Conservation (phyloP, 2,113 vertebrate species). For the Prinia subflava region DNA sequence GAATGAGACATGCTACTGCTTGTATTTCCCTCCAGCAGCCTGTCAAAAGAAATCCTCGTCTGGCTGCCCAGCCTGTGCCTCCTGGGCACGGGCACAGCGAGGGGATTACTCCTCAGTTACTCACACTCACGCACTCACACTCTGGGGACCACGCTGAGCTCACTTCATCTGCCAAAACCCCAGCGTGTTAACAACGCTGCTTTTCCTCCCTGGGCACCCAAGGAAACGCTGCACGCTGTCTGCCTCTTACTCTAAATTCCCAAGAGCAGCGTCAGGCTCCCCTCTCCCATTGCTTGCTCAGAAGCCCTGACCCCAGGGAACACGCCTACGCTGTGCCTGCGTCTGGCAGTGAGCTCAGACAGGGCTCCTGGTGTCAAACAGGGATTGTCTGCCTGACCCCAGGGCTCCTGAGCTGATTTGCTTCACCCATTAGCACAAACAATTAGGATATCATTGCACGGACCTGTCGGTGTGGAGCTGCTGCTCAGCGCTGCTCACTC, state of each 20-base stretch:
- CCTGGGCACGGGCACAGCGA: background rate
- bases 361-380: background rate
- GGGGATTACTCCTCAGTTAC: background rate
- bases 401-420: background rate
- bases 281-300: background rate
- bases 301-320: background rate
- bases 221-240: background rate
- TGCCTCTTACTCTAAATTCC: background rate
- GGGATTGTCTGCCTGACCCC: background rate
- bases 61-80: background rate
- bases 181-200: background rate
- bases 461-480: background rate
- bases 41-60: constrained; percentile 54
- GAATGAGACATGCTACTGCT: background rate
- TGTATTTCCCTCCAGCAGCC: constrained; percentile 21
- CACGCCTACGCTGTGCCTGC: accelerated
- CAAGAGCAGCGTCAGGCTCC: background rate
- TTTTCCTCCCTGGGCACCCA: background rate
- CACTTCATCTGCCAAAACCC: background rate
- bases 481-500: background rate
- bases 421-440: background rate
- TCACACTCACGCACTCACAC: background rate
- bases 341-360: background rate
- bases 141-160: background rate
- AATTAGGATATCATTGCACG: background rate